Evolutionary conservation across 2,113 vertebrate species (phyloP), one percentile per base, ranked within the genome.

Genomic region (Leptobrachium ailaonicum): DNA sequence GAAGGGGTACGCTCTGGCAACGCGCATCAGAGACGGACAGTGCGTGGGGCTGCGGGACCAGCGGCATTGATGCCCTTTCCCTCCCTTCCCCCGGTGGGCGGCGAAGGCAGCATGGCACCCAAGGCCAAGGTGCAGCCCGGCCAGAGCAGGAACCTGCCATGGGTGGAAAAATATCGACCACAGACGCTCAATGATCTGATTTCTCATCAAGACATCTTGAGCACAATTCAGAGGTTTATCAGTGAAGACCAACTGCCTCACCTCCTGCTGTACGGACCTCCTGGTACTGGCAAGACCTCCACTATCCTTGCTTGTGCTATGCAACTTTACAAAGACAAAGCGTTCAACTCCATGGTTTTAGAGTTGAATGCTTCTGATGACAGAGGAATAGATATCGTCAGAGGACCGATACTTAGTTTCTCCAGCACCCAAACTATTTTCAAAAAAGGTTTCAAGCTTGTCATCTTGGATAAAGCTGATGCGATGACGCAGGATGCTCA

Each of bases 401-500:
- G 97, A 75, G 98, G 98, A 2, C 96, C 97, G 1, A 89, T 99
- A 87, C 89, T 99, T 86, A 99, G 94, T 80, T 99, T 99, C 5
- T 93, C 98, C 85, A 98, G 97, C 91, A 99, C 98, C 66, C 94
- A 97, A 82, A 99, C 96, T 66, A 99, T 99, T 86, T 99, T 99
- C 87, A 99, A 97, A 88, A 99, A 95, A 86, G 98, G 98, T 76
- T 99, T 97, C 82, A 99, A 99, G 86, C 93, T 99, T 0, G 96
- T 99, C 84, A 98, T 99, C 86, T 91, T 99, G 91, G 97, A 99
- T 32, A 97, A 99, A 87, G 98, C 97, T 0, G 98, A 99, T 6
- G 96, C 97, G 87, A 99, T 99, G 98, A 99, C 98, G 75, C 96
- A 98, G 75, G 98, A 99, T 1, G 97, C 98, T 85, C 98, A 99